phyloP scores from a whole-genome alignment of 2,888 invertebrate genomes.

The Digitonthophagus gazella region DNA sequence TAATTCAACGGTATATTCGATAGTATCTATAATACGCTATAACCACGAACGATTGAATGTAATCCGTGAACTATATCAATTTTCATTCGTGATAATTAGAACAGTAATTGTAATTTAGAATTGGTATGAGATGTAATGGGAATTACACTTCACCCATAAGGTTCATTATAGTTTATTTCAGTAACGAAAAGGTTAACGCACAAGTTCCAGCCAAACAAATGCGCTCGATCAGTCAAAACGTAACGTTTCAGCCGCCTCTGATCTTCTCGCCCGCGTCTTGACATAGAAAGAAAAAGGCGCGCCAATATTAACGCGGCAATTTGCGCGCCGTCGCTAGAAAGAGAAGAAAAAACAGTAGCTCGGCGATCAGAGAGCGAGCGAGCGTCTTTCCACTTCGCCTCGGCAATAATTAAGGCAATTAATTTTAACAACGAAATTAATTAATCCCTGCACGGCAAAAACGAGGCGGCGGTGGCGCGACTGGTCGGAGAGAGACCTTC shows the following conservation, averaged over 20 bases:
- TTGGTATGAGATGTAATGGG: no score
- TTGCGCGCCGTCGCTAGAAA: not conserved
- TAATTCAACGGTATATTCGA: no score
- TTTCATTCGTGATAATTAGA: no score
- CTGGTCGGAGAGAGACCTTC: constrained; percentile 1
- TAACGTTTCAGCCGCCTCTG: not conserved
- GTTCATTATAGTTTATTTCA: no score
- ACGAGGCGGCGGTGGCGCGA: constrained; percentile 17
- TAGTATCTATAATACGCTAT: no score
- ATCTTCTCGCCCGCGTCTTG: not conserved
- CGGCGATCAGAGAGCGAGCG: not conserved
- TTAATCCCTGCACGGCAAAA: constrained; percentile 31
- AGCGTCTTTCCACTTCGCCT: not conserved
- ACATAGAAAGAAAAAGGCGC: not conserved
- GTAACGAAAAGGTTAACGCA: no score
- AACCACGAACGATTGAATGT: no score
- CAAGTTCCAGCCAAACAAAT: not conserved
- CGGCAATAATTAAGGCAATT: constrained; percentile 32
- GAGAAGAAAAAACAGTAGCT: not conserved
- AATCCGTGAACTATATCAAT: no score
- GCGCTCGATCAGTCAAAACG: not conserved
- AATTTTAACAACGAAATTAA: constrained; percentile 36
- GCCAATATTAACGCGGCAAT: not conserved
- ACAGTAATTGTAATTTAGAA: no score
- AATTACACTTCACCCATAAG: no score